These are phyloP conservation scores for Slavum lentiscoides DNA, from an alignment of 2,888 invertebrate genomes.

Conservation along the genomic window DNA sequence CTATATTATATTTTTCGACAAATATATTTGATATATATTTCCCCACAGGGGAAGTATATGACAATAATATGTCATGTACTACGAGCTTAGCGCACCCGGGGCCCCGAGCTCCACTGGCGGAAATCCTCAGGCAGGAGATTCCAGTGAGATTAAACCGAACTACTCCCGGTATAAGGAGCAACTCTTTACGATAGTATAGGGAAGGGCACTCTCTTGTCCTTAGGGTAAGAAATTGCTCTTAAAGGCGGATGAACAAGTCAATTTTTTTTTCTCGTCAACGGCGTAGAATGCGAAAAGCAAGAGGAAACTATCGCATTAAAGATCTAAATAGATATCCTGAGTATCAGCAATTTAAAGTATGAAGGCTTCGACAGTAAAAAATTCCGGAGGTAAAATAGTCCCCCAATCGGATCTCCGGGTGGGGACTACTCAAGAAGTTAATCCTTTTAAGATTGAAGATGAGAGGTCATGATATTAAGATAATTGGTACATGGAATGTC, in stretches of 20 bases:
- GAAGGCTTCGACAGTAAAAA: slow-evolving; percentile 17
- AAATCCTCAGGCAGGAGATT: too few relatives aligned
- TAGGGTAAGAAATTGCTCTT: slow-evolving; percentile 24
- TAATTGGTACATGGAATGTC: too few relatives aligned
- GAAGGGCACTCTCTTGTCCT: slow-evolving; percentile 18
- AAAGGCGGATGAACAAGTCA: slow-evolving; percentile 6
- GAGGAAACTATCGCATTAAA: slow-evolving; percentile 24
- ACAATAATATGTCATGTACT: too few relatives aligned
- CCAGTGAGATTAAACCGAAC: slow-evolving; percentile 22
- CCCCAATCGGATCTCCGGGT: slow-evolving; percentile 21
- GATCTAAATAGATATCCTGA: slow-evolving; percentile 25
- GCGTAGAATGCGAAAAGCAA: slow-evolving; percentile 15
- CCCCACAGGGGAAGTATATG: too few relatives aligned
- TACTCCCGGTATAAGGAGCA: slow-evolving; percentile 22
- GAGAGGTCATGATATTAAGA: too few relatives aligned
- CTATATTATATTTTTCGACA: too few relatives aligned
- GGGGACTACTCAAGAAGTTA: too few relatives aligned
- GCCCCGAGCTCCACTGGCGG: too few relatives aligned
- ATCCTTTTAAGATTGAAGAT: too few relatives aligned
- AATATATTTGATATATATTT: too few relatives aligned
- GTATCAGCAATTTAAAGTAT: slow-evolving; percentile 23
- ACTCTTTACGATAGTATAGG: slow-evolving; percentile 26
- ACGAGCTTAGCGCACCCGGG: too few relatives aligned
- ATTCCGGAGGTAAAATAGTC: slow-evolving; percentile 16
- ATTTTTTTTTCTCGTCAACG: slow-evolving; percentile 13